Base-by-base conservation (phyloP, 2,888 invertebrate genomes). In the Scelioninae gen. 1 region DNA sequence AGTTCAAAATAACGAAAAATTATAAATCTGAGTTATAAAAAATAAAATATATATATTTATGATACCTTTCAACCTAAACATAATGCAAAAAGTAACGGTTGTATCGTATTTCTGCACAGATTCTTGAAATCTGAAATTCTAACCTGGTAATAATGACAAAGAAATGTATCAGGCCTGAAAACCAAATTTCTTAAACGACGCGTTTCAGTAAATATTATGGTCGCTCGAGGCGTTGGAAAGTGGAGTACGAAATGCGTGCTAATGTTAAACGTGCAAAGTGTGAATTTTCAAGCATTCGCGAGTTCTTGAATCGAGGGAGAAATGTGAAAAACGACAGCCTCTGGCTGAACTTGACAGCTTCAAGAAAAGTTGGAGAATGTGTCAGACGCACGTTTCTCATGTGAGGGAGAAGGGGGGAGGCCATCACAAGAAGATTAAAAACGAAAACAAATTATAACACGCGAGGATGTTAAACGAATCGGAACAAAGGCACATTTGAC, bases 331-430 rank as follows among this genome's bases (percentile, higher is more conserved):
- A 84, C 85, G 86, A 86, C 86, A 85, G 85, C 84, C 86, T 84
- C 80, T 86, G 88, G 86, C 87, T 88, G 88, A 88, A 86, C 86
- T 88, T 88, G 88, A 88, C 88, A 88, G 88, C 87, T 88, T 88
- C 85, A 86, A 85, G 88, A 86, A 88, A 88, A 88, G 88, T 88
- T 88, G 87, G 85, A 87, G 87, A 88, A 88, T 87, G 87, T 84
- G 84, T 84, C 86, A 85, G 69, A 66, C 83, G 72, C 85, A 79
- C 80, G 83, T 80, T 83, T 77, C 72, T 56, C 77, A 74, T 80
- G 83, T 72, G 66, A 62, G 47, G 62, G 6, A 5, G 34, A 34
- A 34, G 65, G 69, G 74, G 62, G 75, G 58, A 47, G 66, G 55
- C 58, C 56, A 66, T 66, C 55, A 40, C 43, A 71, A 51, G 76